Conservation (phyloP, 1,140 invertebrate species). For the Dendroctonus valens region DNA sequence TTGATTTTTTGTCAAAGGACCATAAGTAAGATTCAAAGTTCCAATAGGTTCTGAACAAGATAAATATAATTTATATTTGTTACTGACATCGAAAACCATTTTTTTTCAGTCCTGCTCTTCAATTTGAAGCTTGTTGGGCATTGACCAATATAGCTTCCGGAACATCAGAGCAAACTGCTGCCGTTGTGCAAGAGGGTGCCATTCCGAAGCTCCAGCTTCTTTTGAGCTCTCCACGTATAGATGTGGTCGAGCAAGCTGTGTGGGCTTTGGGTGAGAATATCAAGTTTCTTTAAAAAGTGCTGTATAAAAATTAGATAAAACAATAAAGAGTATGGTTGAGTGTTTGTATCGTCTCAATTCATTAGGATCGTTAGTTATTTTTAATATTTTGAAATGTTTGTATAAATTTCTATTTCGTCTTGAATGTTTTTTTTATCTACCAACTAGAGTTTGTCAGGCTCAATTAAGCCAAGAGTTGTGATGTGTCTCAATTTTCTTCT, state of each 20-base stretch:
- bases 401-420: too few relatives aligned
- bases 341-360: too few relatives aligned
- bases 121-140: conserved; percentile 98
- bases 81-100: conserved; percentile 8
- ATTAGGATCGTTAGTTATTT: too few relatives aligned
- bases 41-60: background rate
- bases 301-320: background rate
- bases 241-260: conserved; percentile 93
- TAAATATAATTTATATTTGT: background rate
- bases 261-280: conserved; percentile 81
- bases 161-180: conserved; percentile 84
- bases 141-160: conserved; percentile 98
- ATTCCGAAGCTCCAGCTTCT: conserved; percentile 81
- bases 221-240: conserved; percentile 68
- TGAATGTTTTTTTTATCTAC: too few relatives aligned
- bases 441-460: too few relatives aligned
- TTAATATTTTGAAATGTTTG: too few relatives aligned
- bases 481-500: too few relatives aligned
- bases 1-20: conserved; percentile 70
- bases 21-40: conserved; percentile 61
- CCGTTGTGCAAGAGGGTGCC: conserved; percentile 82
- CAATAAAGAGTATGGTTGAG: too few relatives aligned
- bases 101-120: conserved; percentile 74
- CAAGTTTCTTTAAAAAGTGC: too few relatives aligned
- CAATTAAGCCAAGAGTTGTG: too few relatives aligned